A percentile compares a stretch with the other conserved stretches of the same genome.
phyloP scores from a whole-genome alignment of 2,888 invertebrate genomes.

The Phragmatobia fuliginosa region DNA sequence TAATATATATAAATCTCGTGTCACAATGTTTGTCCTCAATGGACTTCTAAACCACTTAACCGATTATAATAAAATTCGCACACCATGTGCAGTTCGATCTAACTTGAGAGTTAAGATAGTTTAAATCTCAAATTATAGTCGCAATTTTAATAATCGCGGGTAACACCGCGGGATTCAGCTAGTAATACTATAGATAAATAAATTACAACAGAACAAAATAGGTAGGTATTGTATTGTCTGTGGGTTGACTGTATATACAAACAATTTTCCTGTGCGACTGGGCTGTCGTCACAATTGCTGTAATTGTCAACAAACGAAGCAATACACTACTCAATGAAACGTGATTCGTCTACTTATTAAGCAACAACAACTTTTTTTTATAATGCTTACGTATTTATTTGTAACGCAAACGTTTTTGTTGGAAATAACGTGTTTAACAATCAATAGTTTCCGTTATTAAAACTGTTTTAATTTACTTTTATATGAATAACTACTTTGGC shows the following conservation, averaged over 20 bases:
- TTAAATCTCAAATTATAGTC: too few species aligned
- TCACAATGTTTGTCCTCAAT: too few species aligned
- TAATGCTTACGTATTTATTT: slow-evolving; percentile 40
- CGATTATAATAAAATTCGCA: too few species aligned
- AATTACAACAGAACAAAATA: not conserved
- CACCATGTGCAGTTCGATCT: too few species aligned
- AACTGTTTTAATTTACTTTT: not conserved
- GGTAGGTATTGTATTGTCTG: not conserved
- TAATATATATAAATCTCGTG: slow-evolving; percentile 1
- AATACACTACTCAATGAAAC: slow-evolving; percentile 60
- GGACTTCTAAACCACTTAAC: too few species aligned
- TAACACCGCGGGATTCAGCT: too few species aligned
- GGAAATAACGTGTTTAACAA: not conserved
- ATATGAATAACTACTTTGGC: too few species aligned
- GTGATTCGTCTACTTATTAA: slow-evolving; percentile 68
- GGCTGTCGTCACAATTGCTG: slow-evolving; percentile 63
- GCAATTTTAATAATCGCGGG: too few species aligned
- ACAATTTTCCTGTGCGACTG: slow-evolving; percentile 42
- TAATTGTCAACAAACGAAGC: slow-evolving; percentile 68
- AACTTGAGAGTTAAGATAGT: too few species aligned
- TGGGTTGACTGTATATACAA: slow-evolving; percentile 38
- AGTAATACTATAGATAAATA: slow-evolving; percentile 1
- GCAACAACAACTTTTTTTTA: slow-evolving; percentile 56
- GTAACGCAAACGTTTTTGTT: slow-evolving; percentile 23
- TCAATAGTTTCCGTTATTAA: not conserved